Base-by-base conservation (phyloP, 2,888 invertebrate genomes). In the Yponomeuta sedellus region DNA sequence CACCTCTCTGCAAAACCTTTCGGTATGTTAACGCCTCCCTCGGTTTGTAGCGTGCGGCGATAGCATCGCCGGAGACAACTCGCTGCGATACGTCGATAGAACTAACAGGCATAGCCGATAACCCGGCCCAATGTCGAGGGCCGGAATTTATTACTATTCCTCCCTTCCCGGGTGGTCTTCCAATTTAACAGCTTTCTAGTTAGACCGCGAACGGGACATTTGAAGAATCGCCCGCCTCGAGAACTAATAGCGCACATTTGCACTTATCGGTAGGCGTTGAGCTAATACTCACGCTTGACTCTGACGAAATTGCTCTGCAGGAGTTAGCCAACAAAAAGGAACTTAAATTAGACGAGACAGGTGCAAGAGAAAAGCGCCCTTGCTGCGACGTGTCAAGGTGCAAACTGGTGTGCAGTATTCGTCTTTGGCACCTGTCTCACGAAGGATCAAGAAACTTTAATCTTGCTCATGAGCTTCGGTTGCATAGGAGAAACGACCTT, bases 391-490 rank as follows among this genome's bases (percentile, higher is more conserved):
- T 28, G 16, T n/a, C 16, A 56, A 22, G 34, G 64, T 64, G 56
- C n/a, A 64, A 56, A 57, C 10, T 28, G 10, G 19, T 12, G 8
- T 19, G 12, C 20, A 44, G 20, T 12, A n/a, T 61, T 52, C 16
- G 44, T 22, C 25, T 22, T 19, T 62, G 62, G 63, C 44, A 5
- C 88, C 87, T 89, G 88, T 86, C 80, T 77, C 75, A 75, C 61
- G 75, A 78, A 81, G 80, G 80, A 88, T 85, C 82, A 82, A 83
- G 83, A 79, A 85, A 85, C 85, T 83, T 77, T 81, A 83, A 84
- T 86, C 83, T 79, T 73, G 79, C 80, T 80, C 79, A 79, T 79
- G 80, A 52, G 77, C 74, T 77, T 74, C 70, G 72, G 69, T 69
- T 70, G 20, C 44, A 72, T 20, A 66, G 63, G 4, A 58, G 79